Conservation (phyloP, 2,888 invertebrate genomes). For the Eupithecia dodoneata region DNA sequence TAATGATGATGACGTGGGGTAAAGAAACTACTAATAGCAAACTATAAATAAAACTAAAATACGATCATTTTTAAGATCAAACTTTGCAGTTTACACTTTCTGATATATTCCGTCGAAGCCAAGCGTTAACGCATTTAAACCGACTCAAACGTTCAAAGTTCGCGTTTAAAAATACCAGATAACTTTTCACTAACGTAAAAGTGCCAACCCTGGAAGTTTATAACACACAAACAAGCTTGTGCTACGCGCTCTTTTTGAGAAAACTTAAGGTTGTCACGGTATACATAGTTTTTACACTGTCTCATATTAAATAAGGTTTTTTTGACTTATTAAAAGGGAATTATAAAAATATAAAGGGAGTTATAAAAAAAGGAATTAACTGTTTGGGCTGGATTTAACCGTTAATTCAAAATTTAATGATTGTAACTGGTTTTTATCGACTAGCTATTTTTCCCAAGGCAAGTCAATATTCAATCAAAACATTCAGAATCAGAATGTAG, state of each 20-base stretch:
- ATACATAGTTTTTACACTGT: neutral
- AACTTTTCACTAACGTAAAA: conserved; percentile 20
- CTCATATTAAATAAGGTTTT: neutral
- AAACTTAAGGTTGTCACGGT: conserved; percentile 12
- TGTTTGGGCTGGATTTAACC: too few species aligned
- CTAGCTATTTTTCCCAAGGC: too few species aligned
- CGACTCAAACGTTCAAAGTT: conserved; percentile 18
- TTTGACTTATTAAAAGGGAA: neutral
- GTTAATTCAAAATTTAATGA: too few species aligned
- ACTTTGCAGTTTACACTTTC: neutral
- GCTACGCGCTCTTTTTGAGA: conserved; percentile 4
- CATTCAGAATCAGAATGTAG: too few species aligned
- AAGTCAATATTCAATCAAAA: too few species aligned
- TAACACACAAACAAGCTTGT: conserved; percentile 7
- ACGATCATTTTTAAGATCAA: neutral
- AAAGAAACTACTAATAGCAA: neutral
- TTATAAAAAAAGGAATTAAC: neutral
- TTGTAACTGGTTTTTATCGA: too few species aligned
- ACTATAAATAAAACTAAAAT: neutral
- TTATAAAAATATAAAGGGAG: too few species aligned
- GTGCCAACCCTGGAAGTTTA: conserved; percentile 10
- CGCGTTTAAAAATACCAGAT: conserved; percentile 16
- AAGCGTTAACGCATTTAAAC: conserved; percentile 3
- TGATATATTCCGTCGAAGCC: neutral
- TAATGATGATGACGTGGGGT: neutral